Evolutionary conservation across 2,888 invertebrate genomes (phyloP).

Genomic region (Eupsilia transversa): DNA sequence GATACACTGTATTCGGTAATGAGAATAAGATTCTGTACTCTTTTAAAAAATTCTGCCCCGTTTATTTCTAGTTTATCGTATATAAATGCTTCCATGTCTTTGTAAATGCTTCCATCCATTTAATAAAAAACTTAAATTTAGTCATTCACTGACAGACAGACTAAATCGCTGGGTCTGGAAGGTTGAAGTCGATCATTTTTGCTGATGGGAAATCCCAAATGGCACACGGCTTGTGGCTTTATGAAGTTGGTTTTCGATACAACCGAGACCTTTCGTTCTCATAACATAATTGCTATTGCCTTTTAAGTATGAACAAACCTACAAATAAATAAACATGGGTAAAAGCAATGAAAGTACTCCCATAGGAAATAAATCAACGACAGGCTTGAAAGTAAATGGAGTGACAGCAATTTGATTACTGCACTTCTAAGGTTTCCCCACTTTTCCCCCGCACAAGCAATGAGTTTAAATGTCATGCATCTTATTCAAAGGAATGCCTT

Average conservation of each 20-base stretch:
- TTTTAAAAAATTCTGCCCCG: neutral
- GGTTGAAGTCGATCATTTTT: neutral
- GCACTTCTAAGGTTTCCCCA: conserved; percentile 45
- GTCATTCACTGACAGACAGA: neutral
- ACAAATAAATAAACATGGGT: conserved; percentile 6
- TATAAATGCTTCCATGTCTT: neutral
- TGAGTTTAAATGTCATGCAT: conserved; percentile 60
- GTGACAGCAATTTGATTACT: conserved; percentile 57
- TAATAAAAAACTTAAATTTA: neutral
- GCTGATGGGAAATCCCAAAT: neutral
- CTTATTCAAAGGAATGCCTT: conserved; percentile 48
- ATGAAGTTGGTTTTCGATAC: neutral
- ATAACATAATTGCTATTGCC: neutral
- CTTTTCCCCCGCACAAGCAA: conserved; percentile 12
- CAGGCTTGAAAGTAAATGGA: conserved; percentile 46
- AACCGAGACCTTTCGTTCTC: neutral
- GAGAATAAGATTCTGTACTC: neutral
- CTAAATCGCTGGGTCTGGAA: neutral
- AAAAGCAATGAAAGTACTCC: conserved; percentile 14
- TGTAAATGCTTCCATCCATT: neutral
- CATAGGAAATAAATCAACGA: conserved; percentile 51
- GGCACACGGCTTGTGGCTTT: neutral
- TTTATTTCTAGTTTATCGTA: neutral
- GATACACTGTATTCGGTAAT: neutral
- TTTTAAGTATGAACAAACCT: conserved; percentile 4